Evolutionary conservation across 2,888 invertebrate species (phyloP), one percentile per base, ranked within the genome.

Genomic region (Physocephala rufipes): DNA sequence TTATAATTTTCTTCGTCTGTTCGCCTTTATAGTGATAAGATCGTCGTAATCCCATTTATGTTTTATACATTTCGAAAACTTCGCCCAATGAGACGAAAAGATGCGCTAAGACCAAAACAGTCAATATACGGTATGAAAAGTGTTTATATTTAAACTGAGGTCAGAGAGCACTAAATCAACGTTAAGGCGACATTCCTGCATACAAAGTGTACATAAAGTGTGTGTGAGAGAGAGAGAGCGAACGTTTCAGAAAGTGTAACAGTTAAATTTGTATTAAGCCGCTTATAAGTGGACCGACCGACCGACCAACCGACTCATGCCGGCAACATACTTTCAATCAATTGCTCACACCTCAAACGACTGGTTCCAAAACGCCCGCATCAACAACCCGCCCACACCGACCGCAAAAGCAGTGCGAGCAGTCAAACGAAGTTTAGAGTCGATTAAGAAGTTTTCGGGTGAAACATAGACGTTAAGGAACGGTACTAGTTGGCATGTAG

Each of bases 31-130:
- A 78, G 79, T 83, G 85, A 86, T 86, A 86, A 85, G 85, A 86
- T 85, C 85, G n/a, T n/a, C n/a, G 85, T 85, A 86, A 85, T 85
- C 85, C 85, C 86, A 85, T 86, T 85, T 85, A 84, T 85, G 83
- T 84, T 82, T n/a, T 79, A 78, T 83, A 82, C 62, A 62, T 75
- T 73, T 74, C 74, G 72, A 74, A 76, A 77, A 75, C 74, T 73
- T 65, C 69, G 65, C 67, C n/a, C 59, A 71, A 70, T 36, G 26
- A 55, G 49, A 7, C 13, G 45, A n/a, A 15, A 16, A 36, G 15
- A 49, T 45, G 30, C 28, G 21, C 58, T 12, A 36, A 66, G 55
- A 36, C 58, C 58, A 61, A 51, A 67, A 61, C 71, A 73, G 66
- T 63, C 70, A 55, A 73, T 71, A 63, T 53, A n/a, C n/a, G n/a